phyloP scores from a whole-genome alignment of 2,113 vertebrate species.

The Beaufortia kweichowensis region DNA sequence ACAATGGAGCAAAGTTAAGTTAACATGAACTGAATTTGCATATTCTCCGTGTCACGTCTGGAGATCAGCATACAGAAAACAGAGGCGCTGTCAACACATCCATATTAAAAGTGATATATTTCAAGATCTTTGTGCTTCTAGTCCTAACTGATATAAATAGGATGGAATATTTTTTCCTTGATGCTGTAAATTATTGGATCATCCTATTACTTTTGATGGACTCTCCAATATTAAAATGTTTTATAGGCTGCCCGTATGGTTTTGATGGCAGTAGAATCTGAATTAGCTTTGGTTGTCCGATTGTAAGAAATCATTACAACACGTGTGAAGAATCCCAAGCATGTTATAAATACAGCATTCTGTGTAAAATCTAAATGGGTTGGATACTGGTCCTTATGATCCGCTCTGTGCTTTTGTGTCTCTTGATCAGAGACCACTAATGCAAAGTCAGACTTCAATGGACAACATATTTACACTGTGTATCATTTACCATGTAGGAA shows the following conservation, averaged over 20 bases:
- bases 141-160: neutral
- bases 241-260: neutral
- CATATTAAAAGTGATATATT: conserved; percentile 32
- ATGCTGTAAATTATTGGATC: conserved; percentile 14
- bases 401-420: too few species aligned
- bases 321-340: neutral
- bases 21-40: conserved; percentile 46
- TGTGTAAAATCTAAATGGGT: too few species aligned
- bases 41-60: conserved; percentile 27
- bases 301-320: neutral
- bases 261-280: neutral
- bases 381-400: too few species aligned
- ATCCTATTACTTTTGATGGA: conserved; percentile 18
- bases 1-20: conserved; percentile 32
- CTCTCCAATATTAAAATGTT: conserved; percentile 23
- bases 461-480: too few species aligned
- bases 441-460: too few species aligned
- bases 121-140: neutral
- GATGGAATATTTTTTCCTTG: neutral
- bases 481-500: too few species aligned
- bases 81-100: conserved; percentile 20
- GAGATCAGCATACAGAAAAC: conserved; percentile 16
- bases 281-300: neutral
- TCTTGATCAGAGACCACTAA: too few species aligned
- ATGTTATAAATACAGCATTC: too few species aligned